Base-by-base conservation (phyloP, 2,797 vertebrate genomes). In the Acomys russatus region DNA sequence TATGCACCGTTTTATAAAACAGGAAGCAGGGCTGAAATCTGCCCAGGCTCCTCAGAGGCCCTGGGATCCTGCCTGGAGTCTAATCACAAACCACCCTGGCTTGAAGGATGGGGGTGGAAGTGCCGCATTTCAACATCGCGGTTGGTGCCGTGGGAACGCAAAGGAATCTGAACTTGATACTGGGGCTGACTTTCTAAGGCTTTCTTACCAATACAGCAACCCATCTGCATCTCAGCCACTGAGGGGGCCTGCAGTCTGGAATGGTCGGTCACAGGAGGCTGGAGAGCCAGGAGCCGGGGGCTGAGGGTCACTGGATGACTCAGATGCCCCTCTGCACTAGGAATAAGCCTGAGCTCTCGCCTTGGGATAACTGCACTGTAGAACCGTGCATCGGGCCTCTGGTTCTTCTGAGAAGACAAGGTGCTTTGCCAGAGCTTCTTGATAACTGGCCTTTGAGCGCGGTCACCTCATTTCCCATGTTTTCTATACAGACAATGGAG, bases 221-320 rank as follows among this genome's bases (percentile, higher is more conserved):
- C 82, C 5, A 4, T 84, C 83, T 91, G 77, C 71, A 38, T 68
- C 59, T 86, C 56, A 2, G 77, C 7, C 23, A 14, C 83, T 54
- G 11, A 30, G 70, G 68, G 54, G 59, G 44, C 51, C 64, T 93
- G 77, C 8, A 77, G 91, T 92, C 70, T 86, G 91, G 94, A 84
- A 63, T 44, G 18, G 6, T 20, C 25, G 18, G 6, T 20, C 25
- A 0, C 2, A 23, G 54, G 68, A n/a, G 71, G 38, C 56, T 38
- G 25, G 49, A 54, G 44, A 66, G n/a, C n/a, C 9, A 1, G 28
- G 17, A 73, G 82, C 71, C 23, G 0, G 93, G 93, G 30, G 61
- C 56, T 61, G 63, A 1, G 6, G 68, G 56, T 49, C 30, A 66
- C 44, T 6, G 18, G 33, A 88, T 38, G 71, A 88, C 59, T 84